phyloP scores from a whole-genome alignment of 1,140 invertebrate genomes.

The Philopotamus ludificatus region DNA sequence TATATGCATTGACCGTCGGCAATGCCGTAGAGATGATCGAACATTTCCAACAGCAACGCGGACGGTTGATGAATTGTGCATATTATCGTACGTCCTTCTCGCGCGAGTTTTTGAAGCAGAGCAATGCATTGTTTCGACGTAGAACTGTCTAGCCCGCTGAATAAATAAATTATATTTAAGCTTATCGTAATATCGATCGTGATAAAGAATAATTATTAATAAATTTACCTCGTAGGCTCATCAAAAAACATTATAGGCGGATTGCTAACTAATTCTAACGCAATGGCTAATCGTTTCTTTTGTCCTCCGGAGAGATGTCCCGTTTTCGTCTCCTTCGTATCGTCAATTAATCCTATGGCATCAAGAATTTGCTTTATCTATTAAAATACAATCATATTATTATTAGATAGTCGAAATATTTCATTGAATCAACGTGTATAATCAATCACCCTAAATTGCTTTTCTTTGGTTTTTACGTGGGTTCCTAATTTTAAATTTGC shows the following conservation, averaged over 20 bases:
- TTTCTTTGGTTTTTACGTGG: constrained; percentile 59
- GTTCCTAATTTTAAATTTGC: constrained; percentile 82
- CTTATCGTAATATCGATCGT: neutral
- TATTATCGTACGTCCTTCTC: constrained; percentile 86
- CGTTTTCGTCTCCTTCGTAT: constrained; percentile 65
- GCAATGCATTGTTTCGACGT: constrained; percentile 86
- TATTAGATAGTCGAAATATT: neutral
- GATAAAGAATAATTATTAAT: constrained; percentile 20
- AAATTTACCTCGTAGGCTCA: constrained; percentile 84
- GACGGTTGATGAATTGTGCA: constrained; percentile 94
- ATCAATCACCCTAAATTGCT: constrained; percentile 63
- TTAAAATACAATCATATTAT: neutral
- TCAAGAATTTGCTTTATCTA: constrained; percentile 47
- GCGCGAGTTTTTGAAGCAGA: constrained; percentile 76
- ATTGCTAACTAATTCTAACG: constrained; percentile 81
- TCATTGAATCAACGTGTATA: neutral
- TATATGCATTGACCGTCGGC: constrained; percentile 82
- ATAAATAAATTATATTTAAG: constrained; percentile 42
- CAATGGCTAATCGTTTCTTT: constrained; percentile 83
- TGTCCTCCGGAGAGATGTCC: constrained; percentile 81
- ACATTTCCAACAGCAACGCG: constrained; percentile 82
- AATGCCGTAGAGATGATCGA: constrained; percentile 85
- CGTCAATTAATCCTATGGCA: constrained; percentile 65
- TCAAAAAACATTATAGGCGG: constrained; percentile 90
- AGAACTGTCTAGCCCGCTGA: constrained; percentile 86